These are phyloP conservation scores for Falco punctatus DNA, from an alignment of 2,113 vertebrate species.

Conservation along the genomic window DNA sequence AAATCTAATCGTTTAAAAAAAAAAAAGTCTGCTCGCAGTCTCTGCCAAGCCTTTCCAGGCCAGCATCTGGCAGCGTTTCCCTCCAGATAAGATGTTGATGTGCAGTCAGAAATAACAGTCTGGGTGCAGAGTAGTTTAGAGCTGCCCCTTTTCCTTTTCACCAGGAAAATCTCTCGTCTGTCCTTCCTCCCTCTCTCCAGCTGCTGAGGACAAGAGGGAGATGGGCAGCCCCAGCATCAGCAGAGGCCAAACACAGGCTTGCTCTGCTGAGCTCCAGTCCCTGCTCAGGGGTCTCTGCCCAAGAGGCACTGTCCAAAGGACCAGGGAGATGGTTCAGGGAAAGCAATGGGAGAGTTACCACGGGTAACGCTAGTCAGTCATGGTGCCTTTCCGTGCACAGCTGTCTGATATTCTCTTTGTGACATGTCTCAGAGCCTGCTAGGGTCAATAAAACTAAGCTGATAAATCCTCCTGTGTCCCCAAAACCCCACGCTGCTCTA, in stretches of 20 bases:
- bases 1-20: constrained; percentile 39
- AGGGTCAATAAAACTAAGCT: not conserved
- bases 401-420: not conserved
- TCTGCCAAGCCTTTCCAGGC: constrained; percentile 32
- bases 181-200: not conserved
- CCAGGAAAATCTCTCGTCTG: not conserved
- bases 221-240: not conserved
- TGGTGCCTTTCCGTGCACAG: not conserved
- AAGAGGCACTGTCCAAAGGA: not conserved
- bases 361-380: not conserved
- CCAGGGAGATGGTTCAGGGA: not conserved
- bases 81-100: not conserved
- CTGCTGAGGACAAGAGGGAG: not conserved
- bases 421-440: not conserved
- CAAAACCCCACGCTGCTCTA: not conserved
- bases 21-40: not conserved
- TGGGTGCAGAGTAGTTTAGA: not conserved
- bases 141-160: not conserved
- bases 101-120: not conserved
- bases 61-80: not conserved
- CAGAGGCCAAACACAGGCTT: not conserved
- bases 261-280: not conserved
- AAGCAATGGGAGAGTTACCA: not conserved
- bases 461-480: not conserved
- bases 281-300: not conserved